Evolutionary conservation across 2,113 vertebrate species (phyloP).

Genomic region (Boleophthalmus pectinirostris): DNA sequence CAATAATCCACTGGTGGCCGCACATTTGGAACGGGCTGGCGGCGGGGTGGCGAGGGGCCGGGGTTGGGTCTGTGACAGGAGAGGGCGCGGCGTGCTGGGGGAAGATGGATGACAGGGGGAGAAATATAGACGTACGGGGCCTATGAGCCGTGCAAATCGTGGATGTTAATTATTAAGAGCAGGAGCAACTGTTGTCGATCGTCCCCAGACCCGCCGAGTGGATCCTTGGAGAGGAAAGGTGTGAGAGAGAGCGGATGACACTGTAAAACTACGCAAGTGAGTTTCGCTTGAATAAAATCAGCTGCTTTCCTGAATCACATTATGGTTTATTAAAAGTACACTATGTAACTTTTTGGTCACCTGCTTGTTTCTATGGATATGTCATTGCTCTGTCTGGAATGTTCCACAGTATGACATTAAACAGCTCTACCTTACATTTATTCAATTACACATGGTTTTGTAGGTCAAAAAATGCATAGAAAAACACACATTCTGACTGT

Average conservation of each 20-base stretch:
- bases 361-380: no score
- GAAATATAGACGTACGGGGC: conserved; percentile 33
- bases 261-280: not conserved
- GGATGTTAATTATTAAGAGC: conserved; percentile 60
- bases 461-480: not conserved
- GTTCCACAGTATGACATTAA: not conserved
- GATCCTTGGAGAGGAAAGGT: conserved; percentile 20
- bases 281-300: not conserved
- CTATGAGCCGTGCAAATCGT: conserved; percentile 30
- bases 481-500: not conserved
- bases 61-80: conserved; percentile 22
- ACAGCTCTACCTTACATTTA: not conserved
- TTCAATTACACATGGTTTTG: not conserved
- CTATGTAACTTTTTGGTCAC: no score
- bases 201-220: conserved; percentile 14
- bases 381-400: no score
- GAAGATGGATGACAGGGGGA: conserved; percentile 28
- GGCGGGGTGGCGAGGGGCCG: conserved; percentile 36
- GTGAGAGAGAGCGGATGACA: not conserved
- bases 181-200: conserved; percentile 46
- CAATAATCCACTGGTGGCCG: conserved; percentile 75
- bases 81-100: conserved; percentile 1
- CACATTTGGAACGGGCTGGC: conserved; percentile 64
- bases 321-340: no score
- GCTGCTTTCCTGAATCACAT: not conserved